A percentile compares a stretch with the other conserved stretches of the same genome.
Conservation (phyloP, 2,888 invertebrate species). For the Cephalotes varians region DNA sequence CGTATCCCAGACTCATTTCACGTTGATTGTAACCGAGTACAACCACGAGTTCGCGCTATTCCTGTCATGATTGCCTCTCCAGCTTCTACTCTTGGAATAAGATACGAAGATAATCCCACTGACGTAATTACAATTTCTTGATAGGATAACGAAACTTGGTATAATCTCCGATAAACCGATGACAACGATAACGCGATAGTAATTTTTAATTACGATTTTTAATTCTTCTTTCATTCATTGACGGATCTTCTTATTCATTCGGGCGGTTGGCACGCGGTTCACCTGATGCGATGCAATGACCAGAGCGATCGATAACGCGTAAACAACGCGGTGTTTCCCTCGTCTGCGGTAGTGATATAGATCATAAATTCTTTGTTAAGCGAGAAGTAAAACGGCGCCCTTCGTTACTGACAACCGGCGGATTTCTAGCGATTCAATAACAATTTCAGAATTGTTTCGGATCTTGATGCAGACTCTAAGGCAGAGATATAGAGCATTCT, state of each 20-base stretch:
- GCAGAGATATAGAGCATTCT: too few relatives aligned
- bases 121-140: constrained; percentile 44
- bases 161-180: constrained; percentile 12
- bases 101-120: constrained; percentile 31
- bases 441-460: not conserved
- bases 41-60: not conserved
- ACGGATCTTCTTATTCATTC: not conserved
- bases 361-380: constrained; percentile 8
- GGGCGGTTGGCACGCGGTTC: not conserved
- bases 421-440: too few relatives aligned
- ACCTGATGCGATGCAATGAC: not conserved
- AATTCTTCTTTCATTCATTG: not conserved
- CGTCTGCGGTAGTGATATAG: too few relatives aligned
- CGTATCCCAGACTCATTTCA: not conserved
- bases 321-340: not conserved
- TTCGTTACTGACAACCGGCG: not conserved
- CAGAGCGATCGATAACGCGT: constrained; percentile 20
- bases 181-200: not conserved
- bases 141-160: constrained; percentile 16
- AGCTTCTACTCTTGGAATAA: not conserved
- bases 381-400: not conserved
- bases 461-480: not conserved
- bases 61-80: not conserved
- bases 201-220: not conserved
- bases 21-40: constrained; percentile 16